A percentile compares a stretch with the other conserved stretches of the same genome.
These are phyloP conservation scores for Macrophya annulata DNA, from an alignment of 2,888 invertebrate species.

Conservation along the genomic window DNA sequence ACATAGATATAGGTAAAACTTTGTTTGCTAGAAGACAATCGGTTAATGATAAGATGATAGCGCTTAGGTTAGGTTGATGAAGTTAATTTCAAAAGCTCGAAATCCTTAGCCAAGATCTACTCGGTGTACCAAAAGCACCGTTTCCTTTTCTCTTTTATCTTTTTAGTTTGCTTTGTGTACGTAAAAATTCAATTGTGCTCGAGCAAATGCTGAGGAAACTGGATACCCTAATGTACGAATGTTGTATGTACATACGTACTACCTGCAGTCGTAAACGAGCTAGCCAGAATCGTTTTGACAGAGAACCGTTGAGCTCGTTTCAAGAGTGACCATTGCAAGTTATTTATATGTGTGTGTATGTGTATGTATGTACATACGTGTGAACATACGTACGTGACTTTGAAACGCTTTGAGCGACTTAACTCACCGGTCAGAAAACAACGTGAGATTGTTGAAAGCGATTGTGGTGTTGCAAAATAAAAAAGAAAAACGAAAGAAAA, in stretches of 20 bases:
- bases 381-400: conserved; percentile 24
- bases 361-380: neutral
- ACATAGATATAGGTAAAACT: neutral
- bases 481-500: no score
- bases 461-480: neutral
- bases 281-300: conserved; percentile 27
- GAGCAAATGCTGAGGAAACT: conserved; percentile 3
- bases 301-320: conserved; percentile 43
- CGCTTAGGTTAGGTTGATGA: neutral
- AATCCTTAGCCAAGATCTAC: neutral
- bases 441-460: neutral
- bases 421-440: conserved; percentile 26
- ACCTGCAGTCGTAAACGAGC: conserved; percentile 19
- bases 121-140: neutral
- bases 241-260: no score
- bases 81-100: neutral
- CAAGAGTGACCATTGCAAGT: neutral
- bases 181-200: neutral
- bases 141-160: neutral
- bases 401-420: neutral
- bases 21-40: conserved; percentile 40
- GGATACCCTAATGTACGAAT: conserved; percentile 6
- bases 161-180: neutral
- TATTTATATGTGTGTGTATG: no score
- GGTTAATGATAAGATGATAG: conserved; percentile 36